Evolutionary conservation across 37 sponge, comb jelly and placozoan species (phyloP).

Genomic region (Oopsacas minuta): DNA sequence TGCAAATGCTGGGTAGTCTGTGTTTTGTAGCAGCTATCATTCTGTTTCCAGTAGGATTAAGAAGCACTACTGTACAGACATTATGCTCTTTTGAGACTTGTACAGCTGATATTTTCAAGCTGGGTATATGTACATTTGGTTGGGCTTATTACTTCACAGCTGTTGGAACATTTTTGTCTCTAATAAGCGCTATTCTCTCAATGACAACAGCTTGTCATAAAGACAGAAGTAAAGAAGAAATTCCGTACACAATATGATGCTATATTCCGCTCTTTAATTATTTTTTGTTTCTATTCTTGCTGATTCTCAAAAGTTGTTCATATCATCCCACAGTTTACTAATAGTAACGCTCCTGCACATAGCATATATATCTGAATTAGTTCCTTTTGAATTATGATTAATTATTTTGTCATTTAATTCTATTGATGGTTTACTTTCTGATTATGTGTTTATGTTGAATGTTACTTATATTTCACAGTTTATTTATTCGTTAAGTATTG

Average conservation of each 20-base stretch:
- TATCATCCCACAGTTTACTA: background rate
- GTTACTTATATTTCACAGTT: no score
- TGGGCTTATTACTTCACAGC: slow-evolving; percentile 9
- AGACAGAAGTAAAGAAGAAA: background rate
- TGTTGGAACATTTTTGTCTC: background rate
- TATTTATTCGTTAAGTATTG: no score
- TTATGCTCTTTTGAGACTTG: background rate
- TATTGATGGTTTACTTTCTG: background rate
- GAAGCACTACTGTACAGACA: background rate
- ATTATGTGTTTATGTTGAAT: background rate
- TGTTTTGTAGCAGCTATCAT: background rate
- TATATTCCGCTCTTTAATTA: background rate
- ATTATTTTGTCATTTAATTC: no score
- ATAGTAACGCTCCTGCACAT: background rate
- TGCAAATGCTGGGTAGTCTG: slow-evolving; percentile 13
- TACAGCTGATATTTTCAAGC: background rate
- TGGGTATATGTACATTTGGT: background rate
- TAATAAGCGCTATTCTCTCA: background rate
- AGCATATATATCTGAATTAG: background rate
- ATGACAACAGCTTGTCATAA: background rate
- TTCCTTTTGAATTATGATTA: background rate
- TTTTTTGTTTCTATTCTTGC: background rate
- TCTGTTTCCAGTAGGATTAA: background rate
- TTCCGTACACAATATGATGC: background rate
- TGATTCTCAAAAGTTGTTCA: background rate